phyloP scores from a whole-genome alignment of 2,888 invertebrate species.

The Bombylius major region DNA sequence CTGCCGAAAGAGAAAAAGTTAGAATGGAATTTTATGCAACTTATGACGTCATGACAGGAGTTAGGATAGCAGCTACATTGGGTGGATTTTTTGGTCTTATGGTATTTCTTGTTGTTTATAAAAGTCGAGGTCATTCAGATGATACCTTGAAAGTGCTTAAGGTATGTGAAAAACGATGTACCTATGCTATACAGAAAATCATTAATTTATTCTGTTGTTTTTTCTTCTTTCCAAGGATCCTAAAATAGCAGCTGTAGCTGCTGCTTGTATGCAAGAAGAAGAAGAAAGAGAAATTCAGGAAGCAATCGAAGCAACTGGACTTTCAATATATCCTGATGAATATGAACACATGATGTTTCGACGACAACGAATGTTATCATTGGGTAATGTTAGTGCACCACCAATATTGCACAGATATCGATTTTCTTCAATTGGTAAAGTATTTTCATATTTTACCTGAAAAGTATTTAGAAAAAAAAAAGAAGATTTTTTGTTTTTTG shows the following conservation, averaged over 20 bases:
- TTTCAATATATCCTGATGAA: conserved; percentile 39
- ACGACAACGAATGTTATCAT: conserved; percentile 45
- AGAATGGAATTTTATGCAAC: conserved; percentile 76
- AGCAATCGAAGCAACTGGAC: conserved; percentile 55
- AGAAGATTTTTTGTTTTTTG: neutral
- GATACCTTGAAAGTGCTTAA: conserved; percentile 56
- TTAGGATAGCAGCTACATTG: conserved; percentile 80
- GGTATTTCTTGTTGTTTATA: conserved; percentile 83
- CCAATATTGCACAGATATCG: conserved; percentile 40
- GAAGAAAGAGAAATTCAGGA: conserved; percentile 63
- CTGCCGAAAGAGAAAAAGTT: conserved; percentile 52
- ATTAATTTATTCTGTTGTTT: neutral
- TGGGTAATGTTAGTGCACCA: conserved; percentile 54
- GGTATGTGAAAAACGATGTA: conserved; percentile 15
- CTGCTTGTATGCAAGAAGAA: conserved; percentile 61
- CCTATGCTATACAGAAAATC: neutral
- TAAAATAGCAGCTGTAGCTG: conserved; percentile 64
- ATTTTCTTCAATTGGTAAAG: conserved; percentile 46
- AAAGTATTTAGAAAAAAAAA: too few relatives aligned
- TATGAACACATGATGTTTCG: conserved; percentile 38
- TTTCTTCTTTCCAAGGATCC: conserved; percentile 44
- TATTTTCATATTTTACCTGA: neutral
- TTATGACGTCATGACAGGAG: conserved; percentile 88
- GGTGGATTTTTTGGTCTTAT: conserved; percentile 85
- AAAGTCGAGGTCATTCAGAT: conserved; percentile 68